Conservation (phyloP, 2,888 invertebrate genomes). For the Temnothorax rugatulus region DNA sequence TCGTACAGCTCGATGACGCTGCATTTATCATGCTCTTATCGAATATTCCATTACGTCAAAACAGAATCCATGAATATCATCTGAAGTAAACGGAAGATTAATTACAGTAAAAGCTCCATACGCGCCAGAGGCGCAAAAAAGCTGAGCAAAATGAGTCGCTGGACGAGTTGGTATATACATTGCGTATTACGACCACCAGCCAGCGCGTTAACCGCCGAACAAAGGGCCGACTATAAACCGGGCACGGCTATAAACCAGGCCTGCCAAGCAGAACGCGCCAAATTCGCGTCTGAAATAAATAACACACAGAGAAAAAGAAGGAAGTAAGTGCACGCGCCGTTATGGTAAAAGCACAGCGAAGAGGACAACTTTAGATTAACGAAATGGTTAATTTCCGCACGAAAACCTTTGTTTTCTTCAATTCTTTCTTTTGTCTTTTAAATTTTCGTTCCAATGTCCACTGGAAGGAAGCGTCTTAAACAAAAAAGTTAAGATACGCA, state of each 20-base stretch:
- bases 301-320: slow-evolving; percentile 8
- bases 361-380: not conserved
- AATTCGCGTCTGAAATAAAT: slow-evolving; percentile 59
- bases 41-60: not conserved
- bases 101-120: slow-evolving; percentile 11
- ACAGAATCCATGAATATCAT: not conserved
- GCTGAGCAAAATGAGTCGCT: slow-evolving; percentile 17
- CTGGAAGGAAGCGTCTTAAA: not conserved
- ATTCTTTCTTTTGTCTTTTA: not conserved
- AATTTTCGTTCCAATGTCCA: not conserved
- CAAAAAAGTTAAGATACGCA: not conserved
- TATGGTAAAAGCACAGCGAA: not conserved
- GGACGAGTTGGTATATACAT: slow-evolving; percentile 24
- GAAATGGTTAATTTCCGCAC: not conserved
- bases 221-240: slow-evolving; percentile 69
- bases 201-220: slow-evolving; percentile 61
- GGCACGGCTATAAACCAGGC: slow-evolving; percentile 59
- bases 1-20: not conserved
- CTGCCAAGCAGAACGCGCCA: slow-evolving; percentile 48
- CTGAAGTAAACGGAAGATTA: slow-evolving; percentile 22
- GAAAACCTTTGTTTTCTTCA: not conserved
- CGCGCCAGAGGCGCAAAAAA: slow-evolving; percentile 5
- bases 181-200: slow-evolving; percentile 43
- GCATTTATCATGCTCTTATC: not conserved
- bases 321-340: not conserved